A percentile compares a stretch with the other conserved stretches of the same genome.
phyloP scores from a whole-genome alignment of 2,797 vertebrate genomes.

The Diplodus sargus region DNA sequence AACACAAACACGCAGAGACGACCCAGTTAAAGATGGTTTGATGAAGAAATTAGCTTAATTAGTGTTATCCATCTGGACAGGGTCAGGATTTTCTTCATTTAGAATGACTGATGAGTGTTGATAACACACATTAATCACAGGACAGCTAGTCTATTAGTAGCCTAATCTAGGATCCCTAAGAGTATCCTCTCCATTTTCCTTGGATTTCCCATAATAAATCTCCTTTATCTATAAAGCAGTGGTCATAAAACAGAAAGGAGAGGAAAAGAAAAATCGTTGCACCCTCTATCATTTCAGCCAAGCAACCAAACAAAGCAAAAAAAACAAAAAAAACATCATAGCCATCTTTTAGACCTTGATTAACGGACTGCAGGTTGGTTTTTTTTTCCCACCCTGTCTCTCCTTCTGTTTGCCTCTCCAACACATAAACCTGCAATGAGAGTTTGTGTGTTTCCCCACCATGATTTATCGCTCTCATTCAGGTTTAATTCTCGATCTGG shows the following conservation, averaged over 20 bases:
- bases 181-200: slow-evolving; percentile 79
- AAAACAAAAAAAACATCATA: slow-evolving; percentile 45
- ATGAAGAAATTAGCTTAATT: slow-evolving; percentile 82
- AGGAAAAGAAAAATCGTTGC: slow-evolving; percentile 69
- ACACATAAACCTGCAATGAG: slow-evolving; percentile 81
- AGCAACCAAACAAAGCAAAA: slow-evolving; percentile 42
- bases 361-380: slow-evolving; percentile 73
- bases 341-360: slow-evolving; percentile 82
- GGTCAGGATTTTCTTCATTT: slow-evolving; percentile 78
- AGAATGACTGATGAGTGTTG: slow-evolving; percentile 80
- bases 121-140: slow-evolving; percentile 81
- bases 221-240: slow-evolving; percentile 78
- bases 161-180: slow-evolving; percentile 78
- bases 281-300: slow-evolving; percentile 78
- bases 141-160: slow-evolving; percentile 79
- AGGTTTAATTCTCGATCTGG: slow-evolving; percentile 86
- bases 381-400: slow-evolving; percentile 56
- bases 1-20: slow-evolving; percentile 45
- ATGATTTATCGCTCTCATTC: slow-evolving; percentile 87
- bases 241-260: slow-evolving; percentile 75
- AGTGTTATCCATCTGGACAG: slow-evolving; percentile 77
- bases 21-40: slow-evolving; percentile 58
- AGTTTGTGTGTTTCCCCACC: slow-evolving; percentile 78
- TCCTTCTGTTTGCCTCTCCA: slow-evolving; percentile 73
- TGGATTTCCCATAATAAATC: slow-evolving; percentile 81